A percentile compares a stretch with the other conserved stretches of the same genome.
phyloP scores from a whole-genome alignment of 2,113 vertebrate species.

The Sorex fumeus region DNA sequence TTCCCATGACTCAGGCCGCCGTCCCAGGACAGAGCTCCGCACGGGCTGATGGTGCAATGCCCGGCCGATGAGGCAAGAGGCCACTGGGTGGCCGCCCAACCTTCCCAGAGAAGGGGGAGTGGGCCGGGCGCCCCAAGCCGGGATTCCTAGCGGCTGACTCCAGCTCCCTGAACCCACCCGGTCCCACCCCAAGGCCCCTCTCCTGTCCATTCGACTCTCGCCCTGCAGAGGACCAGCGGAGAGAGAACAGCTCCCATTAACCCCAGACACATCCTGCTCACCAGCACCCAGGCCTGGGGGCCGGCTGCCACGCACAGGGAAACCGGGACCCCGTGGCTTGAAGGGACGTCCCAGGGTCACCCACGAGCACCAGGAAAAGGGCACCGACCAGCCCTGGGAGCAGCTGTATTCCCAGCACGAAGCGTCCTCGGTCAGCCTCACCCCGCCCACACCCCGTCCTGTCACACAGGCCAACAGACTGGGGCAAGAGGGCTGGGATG shows the following conservation, averaged over 20 bases:
- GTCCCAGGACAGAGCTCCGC: background rate
- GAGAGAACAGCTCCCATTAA: accelerated
- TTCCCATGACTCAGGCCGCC: conserved; percentile 50
- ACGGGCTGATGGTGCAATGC: background rate
- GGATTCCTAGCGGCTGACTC: background rate
- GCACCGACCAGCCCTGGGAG: accelerated
- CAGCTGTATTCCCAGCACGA: too few relatives aligned
- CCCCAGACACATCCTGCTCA: background rate
- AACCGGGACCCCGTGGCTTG: too few relatives aligned
- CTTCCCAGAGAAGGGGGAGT: background rate
- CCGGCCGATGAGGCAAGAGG: conserved; percentile 59
- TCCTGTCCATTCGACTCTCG: background rate
- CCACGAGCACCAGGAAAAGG: accelerated
- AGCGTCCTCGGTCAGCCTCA: accelerated
- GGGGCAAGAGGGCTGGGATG: background rate
- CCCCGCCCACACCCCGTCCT: background rate
- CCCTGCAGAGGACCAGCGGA: background rate
- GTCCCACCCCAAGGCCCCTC: background rate
- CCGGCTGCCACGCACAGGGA: too few relatives aligned
- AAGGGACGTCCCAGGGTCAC: background rate
- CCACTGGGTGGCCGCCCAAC: background rate
- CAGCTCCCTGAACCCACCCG: too few relatives aligned
- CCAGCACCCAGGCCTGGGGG: too few relatives aligned
- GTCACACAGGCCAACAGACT: background rate
- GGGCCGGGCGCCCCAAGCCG: background rate